Conservation (phyloP, 2,888 invertebrate species). For the Xanthia togata region DNA sequence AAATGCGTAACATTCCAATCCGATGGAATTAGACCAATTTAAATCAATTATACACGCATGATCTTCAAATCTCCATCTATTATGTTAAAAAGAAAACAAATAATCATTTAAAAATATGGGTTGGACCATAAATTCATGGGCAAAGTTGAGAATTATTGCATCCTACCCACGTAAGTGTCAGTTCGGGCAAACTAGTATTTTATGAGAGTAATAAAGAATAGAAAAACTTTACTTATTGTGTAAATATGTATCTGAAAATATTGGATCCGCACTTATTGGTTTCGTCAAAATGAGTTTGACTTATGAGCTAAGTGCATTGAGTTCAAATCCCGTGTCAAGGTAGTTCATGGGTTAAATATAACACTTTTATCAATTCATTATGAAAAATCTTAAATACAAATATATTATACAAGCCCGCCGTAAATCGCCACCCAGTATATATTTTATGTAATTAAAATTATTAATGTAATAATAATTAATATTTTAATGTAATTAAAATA, state of each 20-base stretch:
- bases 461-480: too few relatives aligned
- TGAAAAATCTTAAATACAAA: too few relatives aligned
- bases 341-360: too few relatives aligned
- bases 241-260: slow-evolving; percentile 37
- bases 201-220: slow-evolving; percentile 40
- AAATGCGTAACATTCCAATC: slow-evolving; percentile 3
- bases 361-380: too few relatives aligned
- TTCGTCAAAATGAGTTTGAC: slow-evolving; percentile 8
- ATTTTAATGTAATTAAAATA: too few relatives aligned
- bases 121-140: slow-evolving; percentile 38
- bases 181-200: slow-evolving; percentile 37
- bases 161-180: slow-evolving; percentile 32
- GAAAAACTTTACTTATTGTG: slow-evolving; percentile 25
- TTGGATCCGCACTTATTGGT: not conserved
- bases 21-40: slow-evolving; percentile 17
- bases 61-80: slow-evolving; percentile 16
- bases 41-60: slow-evolving; percentile 10
- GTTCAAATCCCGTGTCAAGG: not conserved
- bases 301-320: slow-evolving; percentile 12
- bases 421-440: too few relatives aligned
- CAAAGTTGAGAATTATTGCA: slow-evolving; percentile 29
- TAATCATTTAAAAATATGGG: slow-evolving; percentile 28
- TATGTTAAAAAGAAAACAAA: slow-evolving; percentile 32
- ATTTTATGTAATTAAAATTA: too few relatives aligned
- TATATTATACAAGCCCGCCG: too few relatives aligned